A percentile compares a stretch with the other conserved stretches of the same genome.
phyloP scores from a whole-genome alignment of 2,888 invertebrate species.

The Andrena dorsata region DNA sequence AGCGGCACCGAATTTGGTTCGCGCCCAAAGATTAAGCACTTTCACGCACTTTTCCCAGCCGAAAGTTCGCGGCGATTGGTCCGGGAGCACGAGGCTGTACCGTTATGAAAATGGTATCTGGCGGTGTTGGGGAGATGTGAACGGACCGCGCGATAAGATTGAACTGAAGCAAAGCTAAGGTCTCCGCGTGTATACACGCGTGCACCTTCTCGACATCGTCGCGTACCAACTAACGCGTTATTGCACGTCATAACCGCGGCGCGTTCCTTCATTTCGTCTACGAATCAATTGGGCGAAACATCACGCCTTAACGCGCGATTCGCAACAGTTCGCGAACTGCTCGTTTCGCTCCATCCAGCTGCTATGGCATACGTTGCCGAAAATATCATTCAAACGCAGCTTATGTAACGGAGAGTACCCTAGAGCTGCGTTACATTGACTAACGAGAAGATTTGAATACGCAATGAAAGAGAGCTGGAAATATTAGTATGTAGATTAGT shows the following conservation, averaged over 20 bases:
- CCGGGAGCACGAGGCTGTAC: not conserved
- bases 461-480: not conserved
- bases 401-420: not conserved
- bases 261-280: conserved; percentile 17
- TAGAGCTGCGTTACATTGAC: not conserved
- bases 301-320: conserved; percentile 1
- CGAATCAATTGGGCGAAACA: conserved; percentile 6
- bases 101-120: conserved; percentile 48
- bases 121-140: conserved; percentile 64
- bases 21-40: conserved; percentile 15
- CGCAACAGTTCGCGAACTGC: conserved; percentile 4
- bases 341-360: not conserved
- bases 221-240: conserved; percentile 37
- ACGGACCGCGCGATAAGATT: conserved; percentile 78
- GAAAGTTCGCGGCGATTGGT: conserved; percentile 14
- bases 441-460: not conserved
- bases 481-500: not conserved
- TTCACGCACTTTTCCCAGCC: conserved; percentile 35
- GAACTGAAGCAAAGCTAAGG: conserved; percentile 54
- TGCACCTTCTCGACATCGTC: conserved; percentile 49
- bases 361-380: not conserved
- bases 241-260: conserved; percentile 14
- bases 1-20: not conserved
- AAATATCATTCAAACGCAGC: not conserved
- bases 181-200: conserved; percentile 38